Conservation (phyloP, 23 tunicate species). For the Botrylloides violaceus region DNA sequence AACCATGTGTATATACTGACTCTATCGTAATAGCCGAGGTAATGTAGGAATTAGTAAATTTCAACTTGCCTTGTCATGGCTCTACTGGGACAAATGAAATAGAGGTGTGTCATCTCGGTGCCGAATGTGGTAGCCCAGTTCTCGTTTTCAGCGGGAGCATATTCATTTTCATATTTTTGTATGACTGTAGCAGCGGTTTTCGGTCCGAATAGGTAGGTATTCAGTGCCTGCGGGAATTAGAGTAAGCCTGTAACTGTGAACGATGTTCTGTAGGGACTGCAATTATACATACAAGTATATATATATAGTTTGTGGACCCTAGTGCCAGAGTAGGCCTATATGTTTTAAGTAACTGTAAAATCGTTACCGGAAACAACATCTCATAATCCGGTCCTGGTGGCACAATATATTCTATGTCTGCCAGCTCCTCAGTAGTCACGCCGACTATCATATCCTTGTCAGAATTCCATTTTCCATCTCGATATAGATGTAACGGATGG, state of each 20-base stretch:
- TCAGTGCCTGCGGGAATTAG: slow-evolving; percentile 5
- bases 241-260: too few relatives aligned
- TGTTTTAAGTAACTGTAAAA: background rate
- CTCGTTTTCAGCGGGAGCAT: background rate
- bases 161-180: slow-evolving; percentile 16
- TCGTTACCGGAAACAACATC: slow-evolving; percentile 30
- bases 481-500: slow-evolving; percentile 61
- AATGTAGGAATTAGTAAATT: too few relatives aligned
- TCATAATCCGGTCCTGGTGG: slow-evolving; percentile 6
- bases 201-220: slow-evolving; percentile 21
- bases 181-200: slow-evolving; percentile 20
- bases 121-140: slow-evolving; percentile 47
- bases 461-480: slow-evolving; percentile 56
- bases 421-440: slow-evolving; percentile 42
- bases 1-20: too few relatives aligned
- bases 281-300: too few relatives aligned
- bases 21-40: too few relatives aligned
- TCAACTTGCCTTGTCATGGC: slow-evolving; percentile 72
- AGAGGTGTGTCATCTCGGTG: slow-evolving; percentile 56
- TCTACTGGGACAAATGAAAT: slow-evolving; percentile 73
- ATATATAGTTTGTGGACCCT: too few relatives aligned
- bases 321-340: too few relatives aligned
- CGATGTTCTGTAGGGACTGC: too few relatives aligned
- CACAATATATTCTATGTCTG: background rate
- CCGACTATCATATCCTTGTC: slow-evolving; percentile 55